These are phyloP conservation scores for Stenotaenia linearis DNA, from an alignment of 2,888 invertebrate species.

Conservation along the genomic window DNA sequence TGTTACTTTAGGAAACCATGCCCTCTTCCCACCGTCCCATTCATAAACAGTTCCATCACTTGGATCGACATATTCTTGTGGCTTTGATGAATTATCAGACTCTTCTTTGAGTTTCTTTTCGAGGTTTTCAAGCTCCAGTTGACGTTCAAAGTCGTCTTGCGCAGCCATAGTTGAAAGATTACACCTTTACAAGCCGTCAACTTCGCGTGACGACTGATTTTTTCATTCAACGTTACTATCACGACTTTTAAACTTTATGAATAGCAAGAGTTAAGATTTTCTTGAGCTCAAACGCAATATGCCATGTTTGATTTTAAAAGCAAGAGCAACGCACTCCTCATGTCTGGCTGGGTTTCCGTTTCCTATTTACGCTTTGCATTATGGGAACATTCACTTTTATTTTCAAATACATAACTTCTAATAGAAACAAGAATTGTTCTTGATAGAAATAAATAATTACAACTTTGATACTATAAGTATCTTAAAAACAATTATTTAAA, in stretches of 20 bases:
- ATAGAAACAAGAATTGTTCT: too few species aligned
- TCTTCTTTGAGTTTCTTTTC: slow-evolving; percentile 39
- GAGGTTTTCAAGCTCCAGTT: slow-evolving; percentile 40
- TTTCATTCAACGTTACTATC: not conserved
- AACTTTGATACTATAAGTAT: not conserved
- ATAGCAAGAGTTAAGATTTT: too few species aligned
- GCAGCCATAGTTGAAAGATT: too few species aligned
- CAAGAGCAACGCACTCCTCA: too few species aligned
- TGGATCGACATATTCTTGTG: slow-evolving; percentile 60
- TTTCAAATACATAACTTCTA: too few species aligned
- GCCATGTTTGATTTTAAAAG: not conserved
- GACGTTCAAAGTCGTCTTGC: slow-evolving; percentile 41
- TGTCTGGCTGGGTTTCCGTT: not conserved
- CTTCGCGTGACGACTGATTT: not conserved
- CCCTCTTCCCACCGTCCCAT: slow-evolving; percentile 83
- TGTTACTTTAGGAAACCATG: slow-evolving; percentile 86
- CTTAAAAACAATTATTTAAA: not conserved
- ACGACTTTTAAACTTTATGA: not conserved
- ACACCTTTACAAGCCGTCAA: too few species aligned
- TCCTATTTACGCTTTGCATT: not conserved
- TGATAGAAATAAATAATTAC: too few species aligned
- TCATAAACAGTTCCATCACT: slow-evolving; percentile 82
- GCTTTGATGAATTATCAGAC: slow-evolving; percentile 36
- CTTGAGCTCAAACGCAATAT: not conserved
- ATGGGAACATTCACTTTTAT: not conserved